These are phyloP conservation scores for Phalera bucephala DNA, from an alignment of 2,888 invertebrate species.

Conservation along the genomic window DNA sequence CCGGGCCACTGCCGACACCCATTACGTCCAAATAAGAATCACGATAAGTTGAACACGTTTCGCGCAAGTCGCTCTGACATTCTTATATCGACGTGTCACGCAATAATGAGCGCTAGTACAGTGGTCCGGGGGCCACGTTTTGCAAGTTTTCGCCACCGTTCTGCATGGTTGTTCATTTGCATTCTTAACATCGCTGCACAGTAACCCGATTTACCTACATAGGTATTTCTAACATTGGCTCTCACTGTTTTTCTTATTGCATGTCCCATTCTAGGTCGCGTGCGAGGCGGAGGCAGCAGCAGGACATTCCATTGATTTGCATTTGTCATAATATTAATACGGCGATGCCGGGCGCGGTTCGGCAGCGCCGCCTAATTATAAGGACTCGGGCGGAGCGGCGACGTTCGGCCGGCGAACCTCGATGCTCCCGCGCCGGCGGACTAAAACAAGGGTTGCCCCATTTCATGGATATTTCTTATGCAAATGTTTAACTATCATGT, in stretches of 20 bases:
- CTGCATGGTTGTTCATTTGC: slow-evolving; percentile 81
- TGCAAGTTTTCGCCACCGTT: slow-evolving; percentile 70
- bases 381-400: slow-evolving; percentile 50
- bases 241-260: slow-evolving; percentile 66
- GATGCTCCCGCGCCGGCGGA: slow-evolving; percentile 50
- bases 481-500: slow-evolving; percentile 78
- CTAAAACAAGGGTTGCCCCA: slow-evolving; percentile 83
- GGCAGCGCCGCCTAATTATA: slow-evolving; percentile 56
- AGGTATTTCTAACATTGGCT: slow-evolving; percentile 68
- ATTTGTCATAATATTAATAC: slow-evolving; percentile 56
- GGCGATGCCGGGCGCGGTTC: slow-evolving; percentile 64
- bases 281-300: slow-evolving; percentile 53
- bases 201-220: slow-evolving; percentile 75
- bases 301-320: slow-evolving; percentile 51
- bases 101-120: slow-evolving; percentile 51
- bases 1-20: slow-evolving; percentile 42
- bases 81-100: slow-evolving; percentile 36
- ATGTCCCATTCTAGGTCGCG: slow-evolving; percentile 73
- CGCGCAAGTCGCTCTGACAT: slow-evolving; percentile 25
- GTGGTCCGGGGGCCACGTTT: slow-evolving; percentile 59
- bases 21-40: slow-evolving; percentile 31
- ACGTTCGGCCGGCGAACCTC: slow-evolving; percentile 49
- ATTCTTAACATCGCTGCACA: slow-evolving; percentile 76
- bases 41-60: slow-evolving; percentile 29
- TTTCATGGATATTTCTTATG: slow-evolving; percentile 80